Evolutionary conservation across 2,797 vertebrate genomes (phyloP).

Genomic region (Halcyon leucocephala): DNA sequence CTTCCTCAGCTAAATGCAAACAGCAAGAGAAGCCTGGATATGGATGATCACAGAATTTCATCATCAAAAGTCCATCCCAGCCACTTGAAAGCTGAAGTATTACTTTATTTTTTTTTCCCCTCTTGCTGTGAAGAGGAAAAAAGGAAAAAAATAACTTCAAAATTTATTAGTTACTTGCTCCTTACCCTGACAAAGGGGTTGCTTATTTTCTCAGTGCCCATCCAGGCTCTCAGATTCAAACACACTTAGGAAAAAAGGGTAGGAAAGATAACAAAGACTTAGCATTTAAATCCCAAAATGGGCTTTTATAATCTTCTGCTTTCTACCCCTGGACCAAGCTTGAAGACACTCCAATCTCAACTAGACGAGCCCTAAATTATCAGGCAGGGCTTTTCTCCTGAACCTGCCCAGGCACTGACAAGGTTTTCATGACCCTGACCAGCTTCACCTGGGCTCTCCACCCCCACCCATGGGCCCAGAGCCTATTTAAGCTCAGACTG

Average conservation of each 20-base stretch:
- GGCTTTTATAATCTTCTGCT: background rate
- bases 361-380: background rate
- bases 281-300: background rate
- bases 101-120: background rate
- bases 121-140: slow-evolving; percentile 57
- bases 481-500: background rate
- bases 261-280: background rate
- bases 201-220: slow-evolving; percentile 76
- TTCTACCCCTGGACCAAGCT: background rate
- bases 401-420: background rate
- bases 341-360: background rate
- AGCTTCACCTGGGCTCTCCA: background rate
- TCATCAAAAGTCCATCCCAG: background rate
- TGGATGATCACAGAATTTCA: background rate
- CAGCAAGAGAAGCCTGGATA: background rate
- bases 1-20: background rate
- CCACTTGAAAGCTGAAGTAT: background rate
- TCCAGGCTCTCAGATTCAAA: slow-evolving; percentile 82
- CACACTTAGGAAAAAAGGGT: slow-evolving; percentile 13
- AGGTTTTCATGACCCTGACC: background rate
- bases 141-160: slow-evolving; percentile 72
- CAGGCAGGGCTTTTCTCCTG: background rate
- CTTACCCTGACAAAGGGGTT: slow-evolving; percentile 77
- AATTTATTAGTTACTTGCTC: slow-evolving; percentile 81
- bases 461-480: background rate